A percentile compares a stretch with the other conserved stretches of the same genome.
Conservation (phyloP, 2,797 vertebrate species). For the Melanotaenia pygmaea region DNA sequence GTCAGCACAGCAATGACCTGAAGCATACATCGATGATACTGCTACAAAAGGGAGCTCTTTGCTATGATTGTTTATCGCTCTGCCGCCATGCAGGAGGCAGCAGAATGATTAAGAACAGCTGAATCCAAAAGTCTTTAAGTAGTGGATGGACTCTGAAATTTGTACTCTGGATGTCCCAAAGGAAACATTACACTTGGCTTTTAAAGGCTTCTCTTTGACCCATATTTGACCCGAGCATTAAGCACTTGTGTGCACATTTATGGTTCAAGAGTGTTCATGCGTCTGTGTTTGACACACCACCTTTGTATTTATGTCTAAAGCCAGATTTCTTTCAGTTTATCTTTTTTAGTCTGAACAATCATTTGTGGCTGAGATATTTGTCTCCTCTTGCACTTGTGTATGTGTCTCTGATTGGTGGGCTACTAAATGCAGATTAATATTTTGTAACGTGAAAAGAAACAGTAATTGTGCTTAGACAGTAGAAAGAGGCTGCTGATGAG, state of each 20-base stretch:
- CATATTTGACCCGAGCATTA: constrained; percentile 51
- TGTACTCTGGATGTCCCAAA: constrained; percentile 38
- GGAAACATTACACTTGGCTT: constrained; percentile 51
- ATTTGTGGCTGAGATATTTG: constrained; percentile 31
- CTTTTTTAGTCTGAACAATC: constrained; percentile 47
- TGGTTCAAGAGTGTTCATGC: constrained; percentile 12
- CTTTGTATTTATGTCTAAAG: constrained; percentile 32
- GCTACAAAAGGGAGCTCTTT: background rate
- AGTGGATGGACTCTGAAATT: constrained; percentile 33
- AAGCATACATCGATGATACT: background rate
- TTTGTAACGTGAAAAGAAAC: constrained; percentile 71
- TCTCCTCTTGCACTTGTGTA: constrained; percentile 37
- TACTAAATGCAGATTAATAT: constrained; percentile 53
- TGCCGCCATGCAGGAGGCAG: constrained; percentile 12
- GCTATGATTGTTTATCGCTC: constrained; percentile 12
- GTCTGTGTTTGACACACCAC: constrained; percentile 14
- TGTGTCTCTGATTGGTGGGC: constrained; percentile 45
- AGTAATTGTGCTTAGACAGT: constrained; percentile 52
- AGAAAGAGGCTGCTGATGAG: constrained; percentile 42
- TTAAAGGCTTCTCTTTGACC: constrained; percentile 47
- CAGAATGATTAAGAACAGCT: constrained; percentile 38
- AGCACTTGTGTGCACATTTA: constrained; percentile 28
- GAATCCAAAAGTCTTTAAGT: constrained; percentile 34
- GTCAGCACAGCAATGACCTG: background rate
- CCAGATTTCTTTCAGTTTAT: constrained; percentile 55